Base-by-base conservation (phyloP, 2,113 vertebrate genomes). In the Thamnophis sirtalis region DNA sequence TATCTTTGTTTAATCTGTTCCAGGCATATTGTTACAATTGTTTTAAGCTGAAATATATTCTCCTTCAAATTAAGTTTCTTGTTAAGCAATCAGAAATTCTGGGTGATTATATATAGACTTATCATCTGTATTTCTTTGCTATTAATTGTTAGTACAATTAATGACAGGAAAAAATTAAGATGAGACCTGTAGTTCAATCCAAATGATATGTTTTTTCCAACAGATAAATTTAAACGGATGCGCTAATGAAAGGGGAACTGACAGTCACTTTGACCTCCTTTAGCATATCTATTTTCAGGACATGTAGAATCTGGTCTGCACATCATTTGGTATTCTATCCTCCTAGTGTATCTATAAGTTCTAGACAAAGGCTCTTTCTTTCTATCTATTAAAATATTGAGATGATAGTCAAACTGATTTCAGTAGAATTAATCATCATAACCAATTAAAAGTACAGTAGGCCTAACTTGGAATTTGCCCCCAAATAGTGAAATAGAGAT, bases 241-340 rank as follows among this genome's bases (percentile, higher is more conserved):
- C 96, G 94, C 95, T 98, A 98, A 98, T 98, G 96, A 99, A 95
- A 98, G 97, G 97, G 26, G 95, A 95, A 96, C 95, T 97, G 97
- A 97, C 97, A 98, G 96, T 93, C 96, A 96, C 96, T 95, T 93
- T 97, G 96, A 97, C 96, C 95, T 95, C 88, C 95, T 96, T 96
- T 97, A 98, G 98, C 97, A 97, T 98, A 97, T 98, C 96, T 97
- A 96, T 98, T 97, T 98, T 97, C 98, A 98, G 98, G 98, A 98
- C 98, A 97, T 94, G 94, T 96, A 98, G 98, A 98, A 99, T 98
- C 99, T 99, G 99, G 98, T 98, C 93, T 89, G 38, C 89, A 95
- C 95, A 95, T 93, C 89, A 95, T 94, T 96, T 96, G 97, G 96
- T 97, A 96, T 96, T 94, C 96, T 95, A 95, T 91, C 97, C 96